Base-by-base conservation (phyloP, 2,888 invertebrate genomes). In the Aphodius sticticus region DNA sequence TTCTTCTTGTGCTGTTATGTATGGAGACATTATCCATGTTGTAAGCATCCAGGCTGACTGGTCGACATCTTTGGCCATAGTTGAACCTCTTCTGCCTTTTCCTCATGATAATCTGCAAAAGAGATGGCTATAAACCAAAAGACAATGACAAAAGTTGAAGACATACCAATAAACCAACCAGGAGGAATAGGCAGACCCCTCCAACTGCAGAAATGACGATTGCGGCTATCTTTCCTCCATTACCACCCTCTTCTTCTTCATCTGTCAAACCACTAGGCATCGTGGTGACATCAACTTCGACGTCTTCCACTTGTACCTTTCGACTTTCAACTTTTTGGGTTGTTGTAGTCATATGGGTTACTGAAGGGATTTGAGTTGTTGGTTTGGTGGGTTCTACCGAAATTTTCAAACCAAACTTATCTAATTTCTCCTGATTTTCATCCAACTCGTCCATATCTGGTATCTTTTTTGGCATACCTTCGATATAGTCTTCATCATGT, bases 21-120 rank as follows among this genome's bases (percentile, higher is more conserved):
- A 96, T 95, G 6, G 97, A 96, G 36, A 96, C 95, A 87, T 96
- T 97, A 90, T 97, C 97, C 87, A 97, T 90, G 85, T 96, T 96
- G 89, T 97, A 97, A 12, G 96, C 96, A 86, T 97, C 97, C 84
- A 97, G 89, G 16, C 96, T 95, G 0, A 97, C 96, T 0, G 97
- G 97, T 0, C 95, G 95, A 86, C 97, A 97, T 78, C 96, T 92
- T 89, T 96, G 96, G 0, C 96, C 96, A 86, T 96, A 96, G 83
- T 93, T 94, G 84, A 95, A 93, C 15, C 95, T 93, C 82, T 95
- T 94, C 81, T 96, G 95, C 6, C 96, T 93, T 84, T 96, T 95
- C 77, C 95, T 92, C 89, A 96, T 95, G 70, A 97, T 91, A 84
- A 96, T 91, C 93, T 96, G 89, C 6, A 92, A 90, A 80, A 81